Base-by-base conservation (phyloP, 2,888 invertebrate species). In the Cryptocheilus praepositus region DNA sequence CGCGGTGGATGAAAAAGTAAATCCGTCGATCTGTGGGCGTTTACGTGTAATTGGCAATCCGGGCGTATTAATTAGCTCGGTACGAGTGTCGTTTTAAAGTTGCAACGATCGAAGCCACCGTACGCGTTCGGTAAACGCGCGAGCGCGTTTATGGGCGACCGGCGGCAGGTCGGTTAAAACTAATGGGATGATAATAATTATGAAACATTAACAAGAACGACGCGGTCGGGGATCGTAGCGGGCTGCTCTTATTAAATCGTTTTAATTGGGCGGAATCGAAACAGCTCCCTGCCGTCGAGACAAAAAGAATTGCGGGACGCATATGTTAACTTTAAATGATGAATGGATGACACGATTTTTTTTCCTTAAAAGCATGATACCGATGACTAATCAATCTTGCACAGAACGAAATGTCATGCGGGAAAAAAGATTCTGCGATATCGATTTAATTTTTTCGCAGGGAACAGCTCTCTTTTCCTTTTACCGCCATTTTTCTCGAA, bases 141-240 rank as follows among this genome's bases (percentile, higher is more conserved):
- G 53, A 44, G 56, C 61, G 63, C 54, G 49, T 74, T 68, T 53
- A 61, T 44, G 57, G 36, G 46, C 60, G 64, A 55, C 58, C 55
- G 3, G n/a, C 16, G 60, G 58, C 56, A 58, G 64, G 49, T 66
- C 56, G 63, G 67, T 70, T 73, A 67, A 59, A 63, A 67, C 64
- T 66, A 71, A 77, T 71, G 67, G 73, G 64, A 73, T 59, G 64
- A 67, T 73, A 75, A 75, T 75, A 76, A 73, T 71, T 77, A 73
- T 71, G 69, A 76, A 71, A 68, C 70, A 68, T 77, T 76, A 69
- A 70, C 73, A 73, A 63, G 73, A 75, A 75, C 51, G 70, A 51
- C 55, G 69, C 65, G 62, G 70, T 71, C 69, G 28, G 52, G 51
- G 60, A 28, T 60, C 45, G 53, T 28, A 61, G 52, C 61, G 59